Evolutionary conservation across 2,888 invertebrate genomes (phyloP).

Genomic region (Vandiemenella viatica): DNA sequence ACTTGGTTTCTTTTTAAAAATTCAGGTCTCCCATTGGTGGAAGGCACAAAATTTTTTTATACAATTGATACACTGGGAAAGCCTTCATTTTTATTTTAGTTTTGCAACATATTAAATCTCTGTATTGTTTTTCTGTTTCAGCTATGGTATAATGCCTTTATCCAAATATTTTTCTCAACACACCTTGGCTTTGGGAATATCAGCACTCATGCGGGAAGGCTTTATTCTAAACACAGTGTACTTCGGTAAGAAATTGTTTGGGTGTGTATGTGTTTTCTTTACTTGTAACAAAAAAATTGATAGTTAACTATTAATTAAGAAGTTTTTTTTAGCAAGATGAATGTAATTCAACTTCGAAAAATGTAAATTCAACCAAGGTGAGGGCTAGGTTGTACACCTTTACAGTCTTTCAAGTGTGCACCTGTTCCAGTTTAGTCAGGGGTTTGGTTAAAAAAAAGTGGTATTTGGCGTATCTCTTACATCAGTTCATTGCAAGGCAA

Average conservation of each 20-base stretch:
- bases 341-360: too few relatives aligned
- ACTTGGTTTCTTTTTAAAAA: background rate
- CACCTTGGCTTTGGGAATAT: conserved; percentile 47
- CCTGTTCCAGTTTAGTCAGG: too few relatives aligned
- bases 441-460: too few relatives aligned
- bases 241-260: conserved; percentile 37
- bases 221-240: conserved; percentile 47
- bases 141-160: conserved; percentile 46
- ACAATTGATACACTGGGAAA: background rate
- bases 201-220: conserved; percentile 44
- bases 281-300: too few relatives aligned
- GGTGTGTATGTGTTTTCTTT: too few relatives aligned
- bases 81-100: background rate
- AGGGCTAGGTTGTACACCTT: too few relatives aligned
- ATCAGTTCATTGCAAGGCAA: too few relatives aligned
- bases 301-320: too few relatives aligned
- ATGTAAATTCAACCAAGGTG: too few relatives aligned
- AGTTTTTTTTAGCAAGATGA: too few relatives aligned
- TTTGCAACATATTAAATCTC: background rate
- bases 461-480: too few relatives aligned
- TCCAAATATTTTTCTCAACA: conserved; percentile 47
- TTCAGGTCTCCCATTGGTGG: background rate
- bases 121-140: conserved; percentile 21
- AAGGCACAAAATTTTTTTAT: background rate
- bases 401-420: too few relatives aligned